Conservation (phyloP, 2,888 invertebrate genomes). For the Operophtera brumata region DNA sequence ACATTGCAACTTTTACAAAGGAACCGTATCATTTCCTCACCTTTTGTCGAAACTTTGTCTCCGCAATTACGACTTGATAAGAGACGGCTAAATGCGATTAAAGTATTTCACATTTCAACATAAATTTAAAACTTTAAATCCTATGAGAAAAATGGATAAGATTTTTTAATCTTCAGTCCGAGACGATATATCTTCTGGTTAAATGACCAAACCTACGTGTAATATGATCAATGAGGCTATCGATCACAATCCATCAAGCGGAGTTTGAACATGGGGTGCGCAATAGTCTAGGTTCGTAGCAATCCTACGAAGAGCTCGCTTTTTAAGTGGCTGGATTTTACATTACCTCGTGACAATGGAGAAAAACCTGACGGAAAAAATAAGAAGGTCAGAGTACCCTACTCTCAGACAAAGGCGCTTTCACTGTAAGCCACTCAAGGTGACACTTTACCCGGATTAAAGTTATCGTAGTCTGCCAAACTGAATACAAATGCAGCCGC, state of each 20-base stretch:
- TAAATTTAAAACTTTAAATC: background rate
- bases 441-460: slow-evolving; percentile 79
- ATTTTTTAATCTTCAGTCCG: slow-evolving; percentile 47
- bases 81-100: slow-evolving; percentile 22
- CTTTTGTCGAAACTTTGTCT: slow-evolving; percentile 55
- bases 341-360: slow-evolving; percentile 66
- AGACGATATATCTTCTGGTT: slow-evolving; percentile 53
- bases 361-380: slow-evolving; percentile 70
- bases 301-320: slow-evolving; percentile 57
- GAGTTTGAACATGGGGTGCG: slow-evolving; percentile 44
- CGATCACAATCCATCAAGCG: slow-evolving; percentile 74
- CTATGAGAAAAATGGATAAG: slow-evolving; percentile 9
- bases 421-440: slow-evolving; percentile 76
- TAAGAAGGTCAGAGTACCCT: slow-evolving; percentile 69
- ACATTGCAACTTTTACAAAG: slow-evolving; percentile 74
- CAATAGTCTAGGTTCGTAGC: slow-evolving; percentile 56
- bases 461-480: slow-evolving; percentile 77
- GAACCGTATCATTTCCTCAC: slow-evolving; percentile 72
- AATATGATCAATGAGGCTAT: slow-evolving; percentile 70
- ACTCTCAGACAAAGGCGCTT: slow-evolving; percentile 74
- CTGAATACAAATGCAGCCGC: slow-evolving; percentile 76
- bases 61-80: slow-evolving; percentile 45
- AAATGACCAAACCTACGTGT: slow-evolving; percentile 66
- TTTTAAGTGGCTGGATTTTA: slow-evolving; percentile 65
- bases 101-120: slow-evolving; percentile 4